Evolutionary conservation across 2,888 invertebrate genomes (phyloP).

Genomic region (Xiphydria camelus): DNA sequence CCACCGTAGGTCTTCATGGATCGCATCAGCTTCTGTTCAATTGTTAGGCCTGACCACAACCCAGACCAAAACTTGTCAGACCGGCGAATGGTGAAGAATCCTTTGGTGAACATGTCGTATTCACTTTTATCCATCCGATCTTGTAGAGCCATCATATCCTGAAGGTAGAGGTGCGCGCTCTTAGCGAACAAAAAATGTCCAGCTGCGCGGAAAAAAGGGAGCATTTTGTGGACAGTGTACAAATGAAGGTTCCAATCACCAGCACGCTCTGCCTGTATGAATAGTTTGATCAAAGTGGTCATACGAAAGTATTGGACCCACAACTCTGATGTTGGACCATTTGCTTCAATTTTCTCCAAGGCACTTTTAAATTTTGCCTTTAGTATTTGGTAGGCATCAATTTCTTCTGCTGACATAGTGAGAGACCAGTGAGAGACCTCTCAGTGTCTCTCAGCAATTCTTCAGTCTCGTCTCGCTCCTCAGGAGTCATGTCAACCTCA

Average conservation of each 20-base stretch:
- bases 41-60: slow-evolving; percentile 26
- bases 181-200: slow-evolving; percentile 35
- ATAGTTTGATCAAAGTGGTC: slow-evolving; percentile 10
- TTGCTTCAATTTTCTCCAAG: too few relatives aligned
- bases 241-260: slow-evolving; percentile 40
- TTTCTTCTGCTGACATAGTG: too few relatives aligned
- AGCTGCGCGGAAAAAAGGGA: slow-evolving; percentile 28
- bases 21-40: slow-evolving; percentile 29
- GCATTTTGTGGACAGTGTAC: slow-evolving; percentile 23
- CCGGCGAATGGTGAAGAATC: slow-evolving; percentile 27
- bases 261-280: slow-evolving; percentile 29
- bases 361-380: too few relatives aligned
- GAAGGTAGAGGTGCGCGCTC: slow-evolving; percentile 35
- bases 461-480: too few relatives aligned
- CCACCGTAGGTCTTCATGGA: slow-evolving; percentile 35
- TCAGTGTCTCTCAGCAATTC: too few relatives aligned
- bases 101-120: slow-evolving; percentile 23
- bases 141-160: slow-evolving; percentile 31
- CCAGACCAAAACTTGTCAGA: slow-evolving; percentile 28
- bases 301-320: slow-evolving; percentile 20
- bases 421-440: too few relatives aligned
- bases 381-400: too few relatives aligned
- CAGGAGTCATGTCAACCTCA: too few relatives aligned
- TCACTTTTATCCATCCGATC: slow-evolving; percentile 21
- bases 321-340: slow-evolving; percentile 15